Evolutionary conservation across 2,888 invertebrate genomes (phyloP), one percentile per base, ranked within the genome.

Genomic region (Cerceris rybyensis): DNA sequence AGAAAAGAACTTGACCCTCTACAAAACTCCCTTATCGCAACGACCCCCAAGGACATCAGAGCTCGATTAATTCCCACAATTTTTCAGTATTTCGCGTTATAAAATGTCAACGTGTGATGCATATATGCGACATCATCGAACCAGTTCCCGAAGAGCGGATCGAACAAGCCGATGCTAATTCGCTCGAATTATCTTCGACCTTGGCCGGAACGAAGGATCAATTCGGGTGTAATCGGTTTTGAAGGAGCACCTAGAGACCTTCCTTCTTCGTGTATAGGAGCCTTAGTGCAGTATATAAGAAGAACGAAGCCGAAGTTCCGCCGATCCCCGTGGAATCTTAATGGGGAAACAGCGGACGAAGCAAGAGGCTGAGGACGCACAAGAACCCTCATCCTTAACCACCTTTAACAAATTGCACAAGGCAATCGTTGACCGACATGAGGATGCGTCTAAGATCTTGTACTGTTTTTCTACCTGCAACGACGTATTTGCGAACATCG

Each of bases 341-440:
- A 84, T 86, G 84, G 85, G 78, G 69, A 80, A 72, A 61, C 41
- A n/a, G 66, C 63, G 67, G 61, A 54, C 67, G 64, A 59, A 69
- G 64, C 75, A 65, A 79, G 58, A 77, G 83, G 70, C 83, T 59
- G 81, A 4, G 74, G 75, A 84, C 84, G 85, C 75, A 85, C 75
- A 86, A 86, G 86, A 86, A 86, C 84, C 66, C 81, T 84, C 82
- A 68, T 86, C 82, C 86, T 86, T 86, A 86, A 86, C 84, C 82
- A 78, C 82, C 85, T 84, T 85, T 84, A 84, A 86, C 85, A 86
- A 86, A 86, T 86, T 86, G 81, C 85, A 63, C 65, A 79, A 79
- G 67, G 74, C 81, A 85, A 84, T 85, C 85, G 85, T 85, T 81
- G 83, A 85, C 78, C 84, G 79, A 77, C 81, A 76, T 71, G 75